Evolutionary conservation across 2,888 invertebrate genomes (phyloP), one percentile per base, ranked within the genome.

Genomic region (Megalurothrips usitatus): DNA sequence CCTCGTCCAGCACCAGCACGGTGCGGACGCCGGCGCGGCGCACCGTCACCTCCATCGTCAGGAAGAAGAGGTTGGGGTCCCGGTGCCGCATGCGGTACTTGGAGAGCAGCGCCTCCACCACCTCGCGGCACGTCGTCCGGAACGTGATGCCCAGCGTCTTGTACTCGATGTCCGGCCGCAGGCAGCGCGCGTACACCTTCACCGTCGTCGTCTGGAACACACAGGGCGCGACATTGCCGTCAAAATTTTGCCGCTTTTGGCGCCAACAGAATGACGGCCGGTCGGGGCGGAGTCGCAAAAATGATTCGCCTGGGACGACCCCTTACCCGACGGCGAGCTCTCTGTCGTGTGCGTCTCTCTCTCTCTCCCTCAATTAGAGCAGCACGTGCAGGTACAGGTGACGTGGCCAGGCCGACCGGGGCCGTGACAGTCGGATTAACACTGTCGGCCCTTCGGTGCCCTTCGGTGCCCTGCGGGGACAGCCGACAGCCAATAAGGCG

Each of bases 131-230:
- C 1, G 95, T 93, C 19, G 96, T 96, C 85, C 94, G 93, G 90
- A 94, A 95, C 80, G 94, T 94, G 84, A 97, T 95, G 84, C 95
- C 93, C 82, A 98, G 89, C 0, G 97, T 98, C 88, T 97, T 97
- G 91, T 98, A 97, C 87, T 97, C 97, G 87, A 97, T 96, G 88
- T 97, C 97, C 47, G 96, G 93, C 82, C 96, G 92, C 82, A 97
- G 90, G 85, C 96, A 94, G 85, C 93, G 93, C 34, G 97, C 96
- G 88, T 93, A 96, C 79, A 97, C 95, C 89, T 96, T 96, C 83
- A 97, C 94, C 78, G 96, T 95, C 68, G 96, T 96, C 96, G 68
- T 75, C 68, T 75, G 68, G 68, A 26, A 26, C 68, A 75, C 12
- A 75, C 12, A 26, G 12, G 0, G 10, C 3, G 10, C 52, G 12